A percentile compares a stretch with the other conserved stretches of the same genome.
Conservation (phyloP, 1,140 invertebrate genomes). For the Drosophila athabasca region DNA sequence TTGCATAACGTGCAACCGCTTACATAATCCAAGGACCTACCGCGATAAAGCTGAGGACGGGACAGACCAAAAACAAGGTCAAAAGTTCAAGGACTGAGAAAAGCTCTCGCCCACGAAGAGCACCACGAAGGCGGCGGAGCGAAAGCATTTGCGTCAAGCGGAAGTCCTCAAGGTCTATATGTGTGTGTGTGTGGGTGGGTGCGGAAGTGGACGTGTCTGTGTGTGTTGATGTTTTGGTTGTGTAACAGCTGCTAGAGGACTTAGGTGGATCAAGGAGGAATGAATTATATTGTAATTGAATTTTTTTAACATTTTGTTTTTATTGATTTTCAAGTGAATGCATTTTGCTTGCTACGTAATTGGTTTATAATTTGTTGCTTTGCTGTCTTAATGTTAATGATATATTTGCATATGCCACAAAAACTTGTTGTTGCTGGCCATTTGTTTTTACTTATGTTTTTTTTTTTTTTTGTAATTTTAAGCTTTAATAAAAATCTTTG, state of each 20-base stretch:
- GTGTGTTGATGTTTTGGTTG: constrained; percentile 60
- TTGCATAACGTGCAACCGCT: constrained; percentile 65
- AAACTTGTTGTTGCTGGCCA: constrained; percentile 47
- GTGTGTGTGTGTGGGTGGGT: constrained; percentile 2
- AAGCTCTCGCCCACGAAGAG: constrained; percentile 50
- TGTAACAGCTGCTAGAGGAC: constrained; percentile 48
- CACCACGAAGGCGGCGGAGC: not conserved
- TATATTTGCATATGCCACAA: constrained; percentile 80
- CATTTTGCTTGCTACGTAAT: constrained; percentile 37
- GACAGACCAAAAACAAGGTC: constrained; percentile 61
- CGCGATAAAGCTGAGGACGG: not conserved
- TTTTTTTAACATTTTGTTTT: constrained; percentile 55
- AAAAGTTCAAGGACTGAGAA: constrained; percentile 76
- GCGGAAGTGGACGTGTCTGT: not conserved
- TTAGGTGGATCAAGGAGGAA: not conserved
- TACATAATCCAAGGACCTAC: constrained; percentile 46
- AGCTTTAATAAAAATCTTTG: constrained; percentile 55
- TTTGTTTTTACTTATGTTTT: constrained; percentile 12
- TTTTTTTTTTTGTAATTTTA: constrained; percentile 32
- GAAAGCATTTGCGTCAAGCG: constrained; percentile 39
- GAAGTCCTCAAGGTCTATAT: constrained; percentile 30
- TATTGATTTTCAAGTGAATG: constrained; percentile 61
- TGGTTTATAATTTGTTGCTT: constrained; percentile 49
- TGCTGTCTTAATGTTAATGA: constrained; percentile 64
- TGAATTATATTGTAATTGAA: constrained; percentile 22